Evolutionary conservation across 2,797 vertebrate species (phyloP).

Genomic region (Nyctibius grandis): DNA sequence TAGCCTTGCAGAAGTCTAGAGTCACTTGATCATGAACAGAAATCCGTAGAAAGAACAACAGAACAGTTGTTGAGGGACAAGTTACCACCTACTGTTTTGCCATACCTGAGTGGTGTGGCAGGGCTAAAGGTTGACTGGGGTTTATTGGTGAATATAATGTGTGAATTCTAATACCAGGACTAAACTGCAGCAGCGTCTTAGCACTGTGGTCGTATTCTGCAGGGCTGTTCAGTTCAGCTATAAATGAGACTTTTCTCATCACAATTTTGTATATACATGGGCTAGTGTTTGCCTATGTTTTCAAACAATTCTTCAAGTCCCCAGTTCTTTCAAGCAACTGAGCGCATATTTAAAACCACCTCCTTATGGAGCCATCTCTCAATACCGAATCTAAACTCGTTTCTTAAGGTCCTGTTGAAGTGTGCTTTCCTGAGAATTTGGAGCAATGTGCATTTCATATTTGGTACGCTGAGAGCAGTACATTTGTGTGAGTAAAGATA

Average conservation of each 20-base stretch:
- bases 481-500: not conserved
- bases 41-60: not conserved
- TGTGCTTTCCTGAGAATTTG: not conserved
- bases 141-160: not conserved
- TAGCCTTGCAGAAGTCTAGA: not conserved
- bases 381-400: not conserved
- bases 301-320: not conserved
- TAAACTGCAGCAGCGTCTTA: not conserved
- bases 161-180: not conserved
- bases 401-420: not conserved
- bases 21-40: not conserved
- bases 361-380: not conserved
- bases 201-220: not conserved
- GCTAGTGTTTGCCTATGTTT: not conserved
- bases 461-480: not conserved
- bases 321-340: not conserved
- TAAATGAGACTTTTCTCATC: not conserved
- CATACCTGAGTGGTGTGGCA: not conserved
- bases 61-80: not conserved
- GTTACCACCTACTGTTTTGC: not conserved
- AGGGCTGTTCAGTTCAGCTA: not conserved
- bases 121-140: not conserved
- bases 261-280: not conserved
- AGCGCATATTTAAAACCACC: not conserved
- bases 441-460: not conserved